phyloP scores from a whole-genome alignment of 2,888 invertebrate species.

The Arenicola marina region DNA sequence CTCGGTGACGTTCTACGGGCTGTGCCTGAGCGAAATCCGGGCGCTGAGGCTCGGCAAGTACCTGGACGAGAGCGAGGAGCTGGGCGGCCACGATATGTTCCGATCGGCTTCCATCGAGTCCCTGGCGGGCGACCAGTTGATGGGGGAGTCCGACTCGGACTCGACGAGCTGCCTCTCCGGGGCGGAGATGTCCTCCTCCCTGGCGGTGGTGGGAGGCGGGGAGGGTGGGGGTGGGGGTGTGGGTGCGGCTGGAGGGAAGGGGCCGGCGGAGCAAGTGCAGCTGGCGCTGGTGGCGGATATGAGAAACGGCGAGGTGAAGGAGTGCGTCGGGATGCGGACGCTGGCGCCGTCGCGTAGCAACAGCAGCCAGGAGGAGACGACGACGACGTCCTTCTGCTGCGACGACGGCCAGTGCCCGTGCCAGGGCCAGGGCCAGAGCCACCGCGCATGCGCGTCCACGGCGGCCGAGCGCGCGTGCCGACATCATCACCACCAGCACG shows the following conservation, averaged over 20 bases:
- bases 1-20: conserved; percentile 20
- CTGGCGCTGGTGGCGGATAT: conserved; percentile 16
- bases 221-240: neutral
- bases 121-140: conserved; percentile 8
- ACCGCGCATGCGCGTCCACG: too few relatives aligned
- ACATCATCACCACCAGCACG: neutral
- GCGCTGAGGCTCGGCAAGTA: conserved; percentile 20
- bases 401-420: too few relatives aligned
- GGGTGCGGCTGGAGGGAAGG: neutral
- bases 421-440: too few relatives aligned
- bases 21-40: conserved; percentile 23
- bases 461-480: too few relatives aligned
- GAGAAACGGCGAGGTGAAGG: conserved; percentile 2
- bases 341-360: conserved; percentile 1
- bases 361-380: conserved; percentile 6
- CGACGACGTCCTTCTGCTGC: conserved; percentile 9
- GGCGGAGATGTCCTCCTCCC: neutral
- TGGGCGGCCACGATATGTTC: conserved; percentile 5
- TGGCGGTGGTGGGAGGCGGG: neutral
- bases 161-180: conserved; percentile 14
- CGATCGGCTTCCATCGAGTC: conserved; percentile 19
- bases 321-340: neutral
- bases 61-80: conserved; percentile 20
- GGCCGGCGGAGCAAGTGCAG: conserved; percentile 16
- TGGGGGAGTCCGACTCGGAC: conserved; percentile 11